A percentile compares a stretch with the other conserved stretches of the same genome.
Conservation (phyloP, 2,113 vertebrate species). For the Etheostoma cragini region DNA sequence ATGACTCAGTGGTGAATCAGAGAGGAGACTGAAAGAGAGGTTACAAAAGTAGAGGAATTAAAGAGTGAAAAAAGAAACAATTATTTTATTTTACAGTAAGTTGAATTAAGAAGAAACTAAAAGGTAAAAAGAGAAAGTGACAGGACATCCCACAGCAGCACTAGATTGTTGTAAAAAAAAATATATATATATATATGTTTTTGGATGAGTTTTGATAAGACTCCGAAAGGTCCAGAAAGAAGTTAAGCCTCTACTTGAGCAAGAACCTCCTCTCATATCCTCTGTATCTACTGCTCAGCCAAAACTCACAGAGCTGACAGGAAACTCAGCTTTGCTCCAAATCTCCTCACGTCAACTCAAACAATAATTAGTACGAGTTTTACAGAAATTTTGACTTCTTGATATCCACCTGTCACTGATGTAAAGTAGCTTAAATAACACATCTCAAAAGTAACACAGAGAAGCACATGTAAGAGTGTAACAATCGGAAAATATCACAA, state of each 20-base stretch:
- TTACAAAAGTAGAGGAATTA: neutral
- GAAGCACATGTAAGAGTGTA: neutral
- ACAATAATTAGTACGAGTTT: neutral
- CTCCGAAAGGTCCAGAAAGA: slow-evolving; percentile 34
- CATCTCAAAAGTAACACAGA: neutral
- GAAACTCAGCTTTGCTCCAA: slow-evolving; percentile 20
- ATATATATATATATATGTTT: too few relatives aligned
- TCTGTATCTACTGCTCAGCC: neutral
- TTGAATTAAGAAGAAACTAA: neutral
- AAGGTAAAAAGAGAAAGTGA: neutral
- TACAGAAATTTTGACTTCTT: neutral
- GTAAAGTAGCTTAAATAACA: neutral
- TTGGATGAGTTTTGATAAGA: neutral
- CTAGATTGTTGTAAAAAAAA: too few relatives aligned
- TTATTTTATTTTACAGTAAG: too few relatives aligned
- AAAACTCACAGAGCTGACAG: slow-evolving; percentile 10
- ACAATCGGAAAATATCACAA: neutral
- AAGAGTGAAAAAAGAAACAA: neutral
- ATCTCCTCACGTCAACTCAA: slow-evolving; percentile 10
- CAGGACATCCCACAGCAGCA: neutral
- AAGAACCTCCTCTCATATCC: neutral
- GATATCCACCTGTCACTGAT: neutral
- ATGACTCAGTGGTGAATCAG: slow-evolving; percentile 49
- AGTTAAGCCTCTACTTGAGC: slow-evolving; percentile 2
- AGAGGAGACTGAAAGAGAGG: neutral